These are phyloP conservation scores for Pangasius krempfi DNA, from an alignment of 2,797 vertebrate genomes.

Conservation along the genomic window DNA sequence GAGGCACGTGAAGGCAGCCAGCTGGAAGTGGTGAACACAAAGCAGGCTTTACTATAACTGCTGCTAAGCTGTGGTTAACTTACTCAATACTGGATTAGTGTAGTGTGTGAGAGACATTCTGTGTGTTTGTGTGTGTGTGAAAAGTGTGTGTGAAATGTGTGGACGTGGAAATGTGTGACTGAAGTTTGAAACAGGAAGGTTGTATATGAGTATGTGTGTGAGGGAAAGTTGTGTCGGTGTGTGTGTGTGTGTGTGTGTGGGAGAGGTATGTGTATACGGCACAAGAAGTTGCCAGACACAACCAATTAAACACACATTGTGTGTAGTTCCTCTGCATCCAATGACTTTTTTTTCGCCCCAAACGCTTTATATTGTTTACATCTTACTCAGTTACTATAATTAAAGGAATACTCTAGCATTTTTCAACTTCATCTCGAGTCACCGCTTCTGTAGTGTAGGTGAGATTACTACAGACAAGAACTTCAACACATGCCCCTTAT, in stretches of 20 bases:
- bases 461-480: background rate
- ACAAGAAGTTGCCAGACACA: background rate
- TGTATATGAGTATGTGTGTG: background rate
- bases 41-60: conserved; percentile 28
- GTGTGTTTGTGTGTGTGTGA: background rate
- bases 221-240: background rate
- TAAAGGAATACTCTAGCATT: background rate
- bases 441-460: background rate
- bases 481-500: background rate
- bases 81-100: conserved; percentile 35
- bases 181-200: background rate
- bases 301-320: conserved; percentile 12
- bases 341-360: background rate
- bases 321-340: background rate
- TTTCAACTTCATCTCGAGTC: background rate
- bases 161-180: background rate
- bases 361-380: background rate
- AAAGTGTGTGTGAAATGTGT: too few species aligned
- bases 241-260: background rate
- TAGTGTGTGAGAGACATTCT: background rate
- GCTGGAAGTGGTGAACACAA: conserved; percentile 48
- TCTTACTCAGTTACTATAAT: background rate
- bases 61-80: conserved; percentile 41
- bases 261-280: background rate
- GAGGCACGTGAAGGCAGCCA: conserved; percentile 55